Evolutionary conservation across 2,888 invertebrate species (phyloP), one percentile per base, ranked within the genome.

Genomic region (Coecobrya sp.): DNA sequence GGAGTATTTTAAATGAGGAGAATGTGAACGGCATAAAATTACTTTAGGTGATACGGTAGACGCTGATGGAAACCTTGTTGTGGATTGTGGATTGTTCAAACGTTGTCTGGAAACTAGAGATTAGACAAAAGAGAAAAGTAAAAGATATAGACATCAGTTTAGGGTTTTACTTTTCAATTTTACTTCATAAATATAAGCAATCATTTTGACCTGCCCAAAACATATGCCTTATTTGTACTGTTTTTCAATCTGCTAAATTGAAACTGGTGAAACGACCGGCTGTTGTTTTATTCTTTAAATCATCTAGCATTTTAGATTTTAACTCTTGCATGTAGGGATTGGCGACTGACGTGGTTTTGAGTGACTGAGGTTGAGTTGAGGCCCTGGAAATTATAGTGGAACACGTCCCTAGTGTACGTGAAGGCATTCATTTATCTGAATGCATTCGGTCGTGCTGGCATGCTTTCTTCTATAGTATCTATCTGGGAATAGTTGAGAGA

Each of bases 11-110:
- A 76, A 76, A 76, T 76, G 76, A 76, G 49, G 76, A 49, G 49
- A 49, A 76, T 76, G 45, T 76, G 76, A 45, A 49, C 45, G 11
- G 76, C 76, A 76, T 76, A 76, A 76, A 76, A 76, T 76, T 76
- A 76, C 25, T 76, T 76, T 22, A n/a, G 49, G 30, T 76, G 45
- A 22, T 49, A 25, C 76, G 22, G 45, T 13, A 45, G 22, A 25
- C 22, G 11, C 10, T 13, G 45, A 49, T 10, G 19, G 45, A 45
- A 19, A 73, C 1, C 16, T 36, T 70, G 70, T 73, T 19, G 70
- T 73, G 25, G 49, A 45, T 10, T 76, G 4, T 22, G 73, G 73
- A 73, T 76, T 19, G 11, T 22, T 45, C 73, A 8, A 73, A 25
- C 4, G 25, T 0, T 25, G 16, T 49, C 76, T 76, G 76, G 11